Evolutionary conservation across 2,113 vertebrate species (phyloP).

Genomic region (Rhabdornis inornatus): DNA sequence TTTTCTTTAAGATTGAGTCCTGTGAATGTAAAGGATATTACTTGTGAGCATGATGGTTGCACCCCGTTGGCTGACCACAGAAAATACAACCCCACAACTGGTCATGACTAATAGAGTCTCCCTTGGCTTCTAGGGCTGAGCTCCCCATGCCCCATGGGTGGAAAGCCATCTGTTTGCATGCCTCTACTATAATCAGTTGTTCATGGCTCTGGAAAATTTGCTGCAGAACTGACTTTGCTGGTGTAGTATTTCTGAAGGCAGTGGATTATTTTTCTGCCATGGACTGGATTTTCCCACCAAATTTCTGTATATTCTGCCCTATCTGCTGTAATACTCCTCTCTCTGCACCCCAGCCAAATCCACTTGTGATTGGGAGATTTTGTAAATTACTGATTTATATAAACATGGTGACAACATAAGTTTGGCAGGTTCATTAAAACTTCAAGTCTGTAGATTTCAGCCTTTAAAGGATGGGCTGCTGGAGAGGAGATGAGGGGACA

Average conservation of each 20-base stretch:
- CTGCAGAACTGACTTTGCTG: not conserved
- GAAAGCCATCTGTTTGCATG: slow-evolving; percentile 20
- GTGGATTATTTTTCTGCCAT: not conserved
- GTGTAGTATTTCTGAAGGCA: not conserved
- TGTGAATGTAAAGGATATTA: slow-evolving; percentile 42
- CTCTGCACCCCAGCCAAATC: not conserved
- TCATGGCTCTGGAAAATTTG: not conserved
- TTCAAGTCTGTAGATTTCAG: not conserved
- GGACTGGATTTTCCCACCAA: not conserved
- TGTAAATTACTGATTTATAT: not conserved
- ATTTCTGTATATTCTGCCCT: not conserved
- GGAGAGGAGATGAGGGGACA: not conserved
- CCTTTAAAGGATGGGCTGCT: not conserved
- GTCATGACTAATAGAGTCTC: not conserved
- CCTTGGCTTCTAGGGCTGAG: not conserved
- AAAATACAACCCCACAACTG: not conserved
- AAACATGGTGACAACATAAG: not conserved
- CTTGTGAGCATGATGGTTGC: slow-evolving; percentile 18
- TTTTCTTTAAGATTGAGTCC: slow-evolving; percentile 61
- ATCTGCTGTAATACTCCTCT: not conserved
- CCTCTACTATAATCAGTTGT: not conserved
- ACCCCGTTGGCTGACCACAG: slow-evolving; percentile 11
- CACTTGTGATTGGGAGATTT: not conserved
- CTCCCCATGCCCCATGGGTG: not conserved
- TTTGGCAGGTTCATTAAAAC: not conserved